A percentile compares a stretch with the other conserved stretches of the same genome.
Evolutionary conservation across 2,888 invertebrate genomes (phyloP).

Genomic region (Aproaerema taeniolella): DNA sequence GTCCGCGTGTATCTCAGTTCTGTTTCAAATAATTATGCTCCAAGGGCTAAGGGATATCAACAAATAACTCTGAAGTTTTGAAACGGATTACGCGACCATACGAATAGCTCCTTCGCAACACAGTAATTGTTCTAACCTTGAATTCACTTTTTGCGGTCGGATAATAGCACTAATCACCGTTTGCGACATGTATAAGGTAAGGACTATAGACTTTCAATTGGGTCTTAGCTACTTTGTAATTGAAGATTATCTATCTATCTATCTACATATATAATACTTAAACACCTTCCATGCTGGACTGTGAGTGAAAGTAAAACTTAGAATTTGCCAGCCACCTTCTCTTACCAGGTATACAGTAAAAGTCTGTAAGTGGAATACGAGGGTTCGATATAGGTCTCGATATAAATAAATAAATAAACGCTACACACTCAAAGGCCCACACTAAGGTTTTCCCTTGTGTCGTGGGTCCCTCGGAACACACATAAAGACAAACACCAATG

Average conservation of each 20-base stretch:
- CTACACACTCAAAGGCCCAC: no score
- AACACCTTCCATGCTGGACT: no score
- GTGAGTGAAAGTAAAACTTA: no score
- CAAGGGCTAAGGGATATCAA: neutral
- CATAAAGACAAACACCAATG: no score
- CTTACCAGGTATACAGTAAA: neutral
- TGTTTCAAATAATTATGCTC: no score
- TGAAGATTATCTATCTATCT: neutral
- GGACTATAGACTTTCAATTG: neutral
- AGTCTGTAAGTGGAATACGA: neutral
- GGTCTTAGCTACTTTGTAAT: neutral
- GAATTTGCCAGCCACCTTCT: neutral
- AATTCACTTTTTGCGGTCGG: conserved; percentile 24
- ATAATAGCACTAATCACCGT: conserved; percentile 21
- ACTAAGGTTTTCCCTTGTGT: no score
- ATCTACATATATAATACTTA: no score
- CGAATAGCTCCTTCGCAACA: conserved; percentile 21
- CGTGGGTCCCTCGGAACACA: no score
- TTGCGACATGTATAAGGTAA: conserved; percentile 4
- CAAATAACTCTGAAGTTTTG: no score
- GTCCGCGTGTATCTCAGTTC: no score
- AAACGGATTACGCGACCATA: conserved; percentile 24
- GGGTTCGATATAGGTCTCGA: no score
- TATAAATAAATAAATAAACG: no score
- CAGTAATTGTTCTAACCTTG: conserved; percentile 33